A percentile compares a stretch with the other conserved stretches of the same genome.
These are phyloP conservation scores for Rachycentron canadum DNA, from an alignment of 2,797 vertebrate genomes.

Conservation along the genomic window DNA sequence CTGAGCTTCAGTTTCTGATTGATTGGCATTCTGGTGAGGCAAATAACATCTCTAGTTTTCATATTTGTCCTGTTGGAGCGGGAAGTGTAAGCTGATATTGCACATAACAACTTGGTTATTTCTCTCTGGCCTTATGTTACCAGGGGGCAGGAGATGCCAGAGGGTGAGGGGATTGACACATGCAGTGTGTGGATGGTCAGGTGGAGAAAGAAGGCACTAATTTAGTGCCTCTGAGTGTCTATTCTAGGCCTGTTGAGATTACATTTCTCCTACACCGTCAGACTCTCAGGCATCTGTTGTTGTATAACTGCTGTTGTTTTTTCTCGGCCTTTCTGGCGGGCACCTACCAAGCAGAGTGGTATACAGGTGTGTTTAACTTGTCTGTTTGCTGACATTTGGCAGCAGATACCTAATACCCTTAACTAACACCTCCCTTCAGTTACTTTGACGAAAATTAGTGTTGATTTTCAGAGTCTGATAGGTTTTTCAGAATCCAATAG, in stretches of 20 bases:
- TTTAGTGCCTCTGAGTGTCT: constrained; percentile 56
- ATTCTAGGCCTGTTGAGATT: constrained; percentile 65
- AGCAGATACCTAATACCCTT: constrained; percentile 35
- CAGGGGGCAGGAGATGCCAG: constrained; percentile 50
- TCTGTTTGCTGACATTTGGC: neutral
- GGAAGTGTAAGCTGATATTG: constrained; percentile 63
- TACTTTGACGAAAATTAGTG: neutral
- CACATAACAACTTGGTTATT: constrained; percentile 40
- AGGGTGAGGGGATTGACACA: constrained; percentile 64
- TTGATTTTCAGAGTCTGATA: neutral
- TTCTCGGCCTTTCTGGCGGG: neutral
- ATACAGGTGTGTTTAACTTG: neutral
- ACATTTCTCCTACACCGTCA: constrained; percentile 54
- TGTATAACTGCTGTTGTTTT: constrained; percentile 51
- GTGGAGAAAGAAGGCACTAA: constrained; percentile 66
- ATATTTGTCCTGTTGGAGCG: constrained; percentile 45
- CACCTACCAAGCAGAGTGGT: neutral
- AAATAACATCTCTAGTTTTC: constrained; percentile 55
- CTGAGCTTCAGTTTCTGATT: constrained; percentile 74
- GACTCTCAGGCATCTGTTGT: constrained; percentile 53
- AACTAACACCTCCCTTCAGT: constrained; percentile 17
- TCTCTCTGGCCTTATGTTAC: constrained; percentile 53
- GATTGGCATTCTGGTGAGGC: constrained; percentile 57
- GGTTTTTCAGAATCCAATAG: neutral
- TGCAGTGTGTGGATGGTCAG: constrained; percentile 62